Conservation (phyloP, 1,140 invertebrate species). For the Leucophenga varia region DNA sequence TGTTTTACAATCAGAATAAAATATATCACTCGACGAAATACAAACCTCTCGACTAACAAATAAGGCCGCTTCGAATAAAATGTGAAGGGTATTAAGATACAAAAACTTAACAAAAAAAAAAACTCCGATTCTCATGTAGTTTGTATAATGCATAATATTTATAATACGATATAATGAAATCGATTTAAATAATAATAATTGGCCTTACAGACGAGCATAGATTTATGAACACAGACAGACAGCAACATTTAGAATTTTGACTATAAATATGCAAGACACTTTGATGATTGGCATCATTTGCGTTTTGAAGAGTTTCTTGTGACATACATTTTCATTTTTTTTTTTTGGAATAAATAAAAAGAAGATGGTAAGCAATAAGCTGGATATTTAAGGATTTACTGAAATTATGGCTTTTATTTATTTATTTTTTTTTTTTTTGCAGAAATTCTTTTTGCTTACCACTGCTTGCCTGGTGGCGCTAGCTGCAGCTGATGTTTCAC, state of each 20-base stretch:
- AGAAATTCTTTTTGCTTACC: conserved; percentile 31
- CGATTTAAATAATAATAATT: conserved; percentile 55
- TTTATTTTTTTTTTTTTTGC: conserved; percentile 1
- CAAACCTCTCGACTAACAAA: too few species aligned
- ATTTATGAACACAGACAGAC: conserved; percentile 39
- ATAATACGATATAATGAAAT: too few species aligned
- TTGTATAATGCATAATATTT: too few species aligned
- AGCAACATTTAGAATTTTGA: conserved; percentile 42
- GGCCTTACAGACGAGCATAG: conserved; percentile 38
- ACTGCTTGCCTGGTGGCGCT: conserved; percentile 30
- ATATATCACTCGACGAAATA: too few species aligned
- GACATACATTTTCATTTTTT: too few species aligned
- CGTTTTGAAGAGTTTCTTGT: conserved; percentile 40
- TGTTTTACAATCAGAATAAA: too few species aligned
- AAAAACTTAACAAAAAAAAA: too few species aligned
- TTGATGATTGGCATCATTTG: conserved; percentile 37
- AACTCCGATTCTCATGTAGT: too few species aligned
- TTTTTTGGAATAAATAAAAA: conserved; percentile 1
- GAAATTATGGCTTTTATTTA: neutral
- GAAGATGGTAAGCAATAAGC: conserved; percentile 31
- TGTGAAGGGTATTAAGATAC: too few species aligned
- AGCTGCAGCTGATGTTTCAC: conserved; percentile 42
- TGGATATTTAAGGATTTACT: neutral
- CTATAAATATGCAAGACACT: conserved; percentile 42
- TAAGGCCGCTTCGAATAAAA: too few species aligned